A percentile compares a stretch with the other conserved stretches of the same genome.
Conservation (phyloP, 2,797 vertebrate genomes). For the Enteromius viviparus region DNA sequence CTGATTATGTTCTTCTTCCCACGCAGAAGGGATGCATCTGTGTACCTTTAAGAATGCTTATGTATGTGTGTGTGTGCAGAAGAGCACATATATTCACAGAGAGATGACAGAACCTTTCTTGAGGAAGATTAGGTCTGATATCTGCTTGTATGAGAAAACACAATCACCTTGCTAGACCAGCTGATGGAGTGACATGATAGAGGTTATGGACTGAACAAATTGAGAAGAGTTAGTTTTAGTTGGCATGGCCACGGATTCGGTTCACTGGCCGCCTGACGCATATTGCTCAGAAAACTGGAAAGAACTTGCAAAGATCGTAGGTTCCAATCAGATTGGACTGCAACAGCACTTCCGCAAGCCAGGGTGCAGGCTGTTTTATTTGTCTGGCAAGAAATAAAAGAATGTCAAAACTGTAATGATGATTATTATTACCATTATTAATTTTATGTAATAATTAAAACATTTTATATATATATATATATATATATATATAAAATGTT, state of each 20-base stretch:
- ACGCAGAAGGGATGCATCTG: neutral
- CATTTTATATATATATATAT: no score
- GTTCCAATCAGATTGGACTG: neutral
- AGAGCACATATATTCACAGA: neutral
- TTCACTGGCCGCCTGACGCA: neutral
- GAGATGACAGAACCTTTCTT: conserved; percentile 8
- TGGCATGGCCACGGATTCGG: neutral
- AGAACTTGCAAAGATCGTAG: neutral
- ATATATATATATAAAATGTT: no score
- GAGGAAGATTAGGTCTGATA: conserved; percentile 31
- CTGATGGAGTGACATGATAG: conserved; percentile 15
- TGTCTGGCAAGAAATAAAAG: neutral
- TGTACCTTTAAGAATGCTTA: neutral
- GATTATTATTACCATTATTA: neutral
- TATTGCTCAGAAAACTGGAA: conserved; percentile 6
- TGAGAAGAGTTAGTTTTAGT: neutral
- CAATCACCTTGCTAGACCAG: neutral
- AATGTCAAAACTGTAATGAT: neutral
- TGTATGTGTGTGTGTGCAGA: neutral
- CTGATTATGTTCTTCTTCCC: neutral
- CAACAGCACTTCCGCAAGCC: neutral
- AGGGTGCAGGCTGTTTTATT: neutral
- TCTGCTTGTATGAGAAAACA: conserved; percentile 10
- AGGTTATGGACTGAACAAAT: conserved; percentile 2
- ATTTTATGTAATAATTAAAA: neutral